Base-by-base conservation (phyloP, 2,888 invertebrate species). In the Pyrgus malvae region DNA sequence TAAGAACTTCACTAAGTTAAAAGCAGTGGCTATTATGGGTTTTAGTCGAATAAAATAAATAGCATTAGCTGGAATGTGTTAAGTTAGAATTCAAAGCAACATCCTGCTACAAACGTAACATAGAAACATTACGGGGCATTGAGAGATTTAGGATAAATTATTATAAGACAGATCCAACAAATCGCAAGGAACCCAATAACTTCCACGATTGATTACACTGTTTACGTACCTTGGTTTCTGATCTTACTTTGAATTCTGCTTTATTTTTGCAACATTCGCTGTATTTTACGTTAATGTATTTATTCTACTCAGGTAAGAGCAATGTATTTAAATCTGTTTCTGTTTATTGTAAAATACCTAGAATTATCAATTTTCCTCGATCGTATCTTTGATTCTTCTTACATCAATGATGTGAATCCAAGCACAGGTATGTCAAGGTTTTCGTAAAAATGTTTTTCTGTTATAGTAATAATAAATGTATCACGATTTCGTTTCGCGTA, bases 171-270 rank as follows among this genome's bases (percentile, higher is more conserved):
- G 17, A 42, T 50, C 42, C 42, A 50, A 19, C 33, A 42, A 50
- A 33, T 25, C n/a, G 27, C 44, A 51, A 14, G 53, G 29, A 53
- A 53, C 53, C 31, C 53, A 12, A 53, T 53, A 53, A 45, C 29
- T 12, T 45, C 29, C 19, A 44, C 45, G 45, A 53, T 53, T 53
- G 38, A 53, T 46, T 12, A 45, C 53, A 53, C 14, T 45, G 53
- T 53, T 53, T 53, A 53, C 50, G 27, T 42, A 25, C 45, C 12
- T 40, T 27, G 38, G 29, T 21, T 48, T 37, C 37, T 37, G 14
- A 42, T 35, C 40, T 46, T 46, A 31, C 16, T 27, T 40, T 46
- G 38, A n/a, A 38, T 45, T 9, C 40, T 17, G 31, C 21, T 31
- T 46, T 46, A 40, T 45, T 25, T 53, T 37, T 31, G 27, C 23